Conservation (phyloP, 2,113 vertebrate genomes). For the Caretta caretta region DNA sequence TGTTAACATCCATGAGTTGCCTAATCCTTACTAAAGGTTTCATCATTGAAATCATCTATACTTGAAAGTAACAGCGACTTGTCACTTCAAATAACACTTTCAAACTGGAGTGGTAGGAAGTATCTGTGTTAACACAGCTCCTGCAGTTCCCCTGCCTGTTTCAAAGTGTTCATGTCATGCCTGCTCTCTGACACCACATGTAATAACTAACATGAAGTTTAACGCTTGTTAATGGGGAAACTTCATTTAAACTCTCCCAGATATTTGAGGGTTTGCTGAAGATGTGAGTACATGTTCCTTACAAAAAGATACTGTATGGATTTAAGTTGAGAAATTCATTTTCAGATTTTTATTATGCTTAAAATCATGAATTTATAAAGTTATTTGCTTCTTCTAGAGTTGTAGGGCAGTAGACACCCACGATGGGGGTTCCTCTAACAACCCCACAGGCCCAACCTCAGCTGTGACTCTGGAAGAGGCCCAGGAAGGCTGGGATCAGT, state of each 20-base stretch:
- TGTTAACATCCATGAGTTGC: neutral
- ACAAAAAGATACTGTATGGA: neutral
- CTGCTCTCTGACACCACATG: neutral
- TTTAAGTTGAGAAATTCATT: neutral
- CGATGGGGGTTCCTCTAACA: neutral
- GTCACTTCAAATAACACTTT: neutral
- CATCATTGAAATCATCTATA: neutral
- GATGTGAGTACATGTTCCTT: neutral
- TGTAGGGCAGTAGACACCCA: too few relatives aligned
- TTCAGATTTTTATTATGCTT: neutral
- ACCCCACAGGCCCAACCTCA: too few relatives aligned
- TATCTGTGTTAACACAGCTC: rapidly evolving
- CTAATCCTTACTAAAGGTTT: slow-evolving; percentile 51
- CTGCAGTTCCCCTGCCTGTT: neutral
- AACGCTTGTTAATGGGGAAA: neutral
- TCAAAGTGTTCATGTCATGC: neutral
- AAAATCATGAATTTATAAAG: neutral
- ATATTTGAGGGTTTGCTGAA: neutral
- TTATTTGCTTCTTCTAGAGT: neutral
- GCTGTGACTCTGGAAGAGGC: too few relatives aligned
- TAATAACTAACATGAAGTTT: neutral
- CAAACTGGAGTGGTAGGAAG: neutral
- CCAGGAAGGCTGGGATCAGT: neutral
- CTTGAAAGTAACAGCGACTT: neutral
- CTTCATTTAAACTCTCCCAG: neutral